Conservation (phyloP, 2,113 vertebrate species). For the Bos javanicus region DNA sequence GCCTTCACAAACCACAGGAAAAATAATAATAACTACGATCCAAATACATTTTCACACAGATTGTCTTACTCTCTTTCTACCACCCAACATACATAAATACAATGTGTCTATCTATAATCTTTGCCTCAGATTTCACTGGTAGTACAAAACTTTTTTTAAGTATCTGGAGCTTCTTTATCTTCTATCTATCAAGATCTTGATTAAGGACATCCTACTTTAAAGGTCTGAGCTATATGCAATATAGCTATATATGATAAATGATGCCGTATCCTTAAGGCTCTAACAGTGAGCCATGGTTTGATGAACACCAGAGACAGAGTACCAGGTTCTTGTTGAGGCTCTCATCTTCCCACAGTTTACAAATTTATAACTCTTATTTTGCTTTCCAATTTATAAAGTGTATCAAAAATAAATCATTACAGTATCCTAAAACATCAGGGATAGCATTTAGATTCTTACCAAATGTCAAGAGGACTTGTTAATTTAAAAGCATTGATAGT, state of each 20-base stretch:
- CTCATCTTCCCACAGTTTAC: background rate
- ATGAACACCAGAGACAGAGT: background rate
- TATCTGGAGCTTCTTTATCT: background rate
- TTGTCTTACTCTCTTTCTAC: background rate
- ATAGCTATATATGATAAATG: background rate
- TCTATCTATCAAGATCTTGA: background rate
- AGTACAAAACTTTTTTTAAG: background rate
- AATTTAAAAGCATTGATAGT: background rate
- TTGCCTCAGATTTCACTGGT: background rate
- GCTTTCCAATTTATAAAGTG: background rate
- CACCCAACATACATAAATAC: background rate
- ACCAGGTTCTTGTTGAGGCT: background rate
- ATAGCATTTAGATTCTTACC: background rate
- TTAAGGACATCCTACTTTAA: background rate
- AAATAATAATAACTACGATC: too few relatives aligned
- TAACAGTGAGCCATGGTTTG: background rate
- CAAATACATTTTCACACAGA: background rate
- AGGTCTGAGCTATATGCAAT: background rate
- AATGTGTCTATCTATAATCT: background rate
- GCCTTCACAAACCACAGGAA: background rate
- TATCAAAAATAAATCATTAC: background rate
- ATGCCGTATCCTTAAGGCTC: background rate
- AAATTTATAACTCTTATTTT: background rate
- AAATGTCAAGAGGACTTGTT: conserved; percentile 39
- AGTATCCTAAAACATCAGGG: background rate